These are phyloP conservation scores for Columba guinea DNA, from an alignment of 2,797 vertebrate species.

Conservation along the genomic window DNA sequence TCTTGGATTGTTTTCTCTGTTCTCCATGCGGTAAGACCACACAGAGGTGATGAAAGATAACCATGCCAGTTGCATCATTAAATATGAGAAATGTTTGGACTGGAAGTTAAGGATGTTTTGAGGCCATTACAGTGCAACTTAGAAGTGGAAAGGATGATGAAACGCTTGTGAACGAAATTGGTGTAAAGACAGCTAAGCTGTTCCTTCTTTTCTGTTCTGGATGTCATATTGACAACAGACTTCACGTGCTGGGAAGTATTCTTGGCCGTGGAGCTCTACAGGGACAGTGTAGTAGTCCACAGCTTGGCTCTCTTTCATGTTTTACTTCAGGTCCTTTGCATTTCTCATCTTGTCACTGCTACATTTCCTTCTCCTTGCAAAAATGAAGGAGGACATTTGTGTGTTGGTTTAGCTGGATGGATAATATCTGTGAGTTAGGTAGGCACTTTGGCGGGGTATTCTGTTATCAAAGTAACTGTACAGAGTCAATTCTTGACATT, in stretches of 20 bases:
- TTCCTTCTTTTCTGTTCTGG: neutral
- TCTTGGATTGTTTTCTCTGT: neutral
- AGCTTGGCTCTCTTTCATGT: neutral
- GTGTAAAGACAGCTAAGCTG: neutral
- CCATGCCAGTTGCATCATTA: neutral
- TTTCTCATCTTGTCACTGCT: neutral
- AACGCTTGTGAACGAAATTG: neutral
- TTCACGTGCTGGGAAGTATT: neutral
- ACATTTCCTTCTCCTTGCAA: neutral
- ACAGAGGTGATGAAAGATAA: neutral
- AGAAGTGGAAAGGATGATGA: neutral
- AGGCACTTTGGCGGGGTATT: too few relatives aligned
- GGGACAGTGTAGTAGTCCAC: too few relatives aligned
- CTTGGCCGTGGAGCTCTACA: neutral
- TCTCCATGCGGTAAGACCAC: fast-evolving
- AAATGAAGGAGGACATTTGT: fast-evolving
- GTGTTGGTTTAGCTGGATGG: neutral
- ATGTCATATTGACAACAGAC: neutral
- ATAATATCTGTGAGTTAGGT: neutral
- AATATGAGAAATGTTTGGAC: neutral
- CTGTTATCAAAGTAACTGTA: neutral
- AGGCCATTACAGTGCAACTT: neutral
- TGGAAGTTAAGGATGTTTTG: neutral
- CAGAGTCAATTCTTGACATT: fast-evolving
- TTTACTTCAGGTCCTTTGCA: neutral